phyloP scores from a whole-genome alignment of 1,140 invertebrate species.

The Danaus plexippus region DNA sequence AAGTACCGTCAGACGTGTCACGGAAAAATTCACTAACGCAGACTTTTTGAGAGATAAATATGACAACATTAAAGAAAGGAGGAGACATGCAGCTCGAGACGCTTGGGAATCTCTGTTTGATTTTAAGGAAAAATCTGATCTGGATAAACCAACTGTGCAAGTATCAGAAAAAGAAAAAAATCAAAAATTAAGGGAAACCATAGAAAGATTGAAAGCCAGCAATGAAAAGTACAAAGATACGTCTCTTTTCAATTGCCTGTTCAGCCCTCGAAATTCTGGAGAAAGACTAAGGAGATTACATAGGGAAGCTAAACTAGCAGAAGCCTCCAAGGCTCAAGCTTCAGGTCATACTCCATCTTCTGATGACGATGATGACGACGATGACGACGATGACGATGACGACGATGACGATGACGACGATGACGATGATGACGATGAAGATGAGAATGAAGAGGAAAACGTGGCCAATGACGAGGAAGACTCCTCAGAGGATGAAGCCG shows the following conservation, averaged over 20 bases:
- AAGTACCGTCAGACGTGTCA: not conserved
- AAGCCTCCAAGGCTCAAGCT: no score
- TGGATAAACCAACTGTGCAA: conserved; percentile 48
- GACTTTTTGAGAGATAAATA: conserved; percentile 72
- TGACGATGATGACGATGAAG: conserved; percentile 32
- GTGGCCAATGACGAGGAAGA: no score
- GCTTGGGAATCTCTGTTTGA: conserved; percentile 57
- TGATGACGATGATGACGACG: conserved; percentile 38
- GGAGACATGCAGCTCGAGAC: conserved; percentile 70
- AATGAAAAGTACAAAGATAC: conserved; percentile 72
- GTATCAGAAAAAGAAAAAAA: conserved; percentile 72
- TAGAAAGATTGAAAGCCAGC: conserved; percentile 77
- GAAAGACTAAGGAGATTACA: conserved; percentile 32
- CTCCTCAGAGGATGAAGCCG: no score
- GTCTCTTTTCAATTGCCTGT: conserved; percentile 50
- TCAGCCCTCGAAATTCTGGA: conserved; percentile 30
- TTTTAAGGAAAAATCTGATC: conserved; percentile 55
- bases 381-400: conserved; percentile 33
- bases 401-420: conserved; percentile 9
- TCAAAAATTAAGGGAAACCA: conserved; percentile 73
- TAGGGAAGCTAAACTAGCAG: conserved; percentile 17
- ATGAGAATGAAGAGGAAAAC: conserved; percentile 34
- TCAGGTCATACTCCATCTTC: not conserved
- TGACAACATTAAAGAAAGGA: conserved; percentile 77
- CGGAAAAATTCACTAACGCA: conserved; percentile 37